A percentile compares a stretch with the other conserved stretches of the same genome.
phyloP scores from a whole-genome alignment of 2,888 invertebrate genomes.

The Drosophila anomelani region DNA sequence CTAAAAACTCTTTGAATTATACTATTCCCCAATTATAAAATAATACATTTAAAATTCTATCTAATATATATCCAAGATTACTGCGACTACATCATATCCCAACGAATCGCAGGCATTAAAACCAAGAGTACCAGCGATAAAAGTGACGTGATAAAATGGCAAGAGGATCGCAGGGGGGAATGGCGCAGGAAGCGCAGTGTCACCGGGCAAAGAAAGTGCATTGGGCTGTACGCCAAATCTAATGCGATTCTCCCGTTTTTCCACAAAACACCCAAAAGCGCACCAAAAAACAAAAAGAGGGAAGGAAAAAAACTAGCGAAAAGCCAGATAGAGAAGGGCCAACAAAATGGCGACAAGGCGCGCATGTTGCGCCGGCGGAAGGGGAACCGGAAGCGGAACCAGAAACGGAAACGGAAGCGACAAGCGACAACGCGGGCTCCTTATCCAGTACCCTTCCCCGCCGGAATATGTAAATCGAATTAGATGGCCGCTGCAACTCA shows the following conservation, averaged over 20 bases:
- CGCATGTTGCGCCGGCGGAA: slow-evolving; percentile 73
- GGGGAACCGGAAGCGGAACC: slow-evolving; percentile 43
- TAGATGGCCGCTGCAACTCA: slow-evolving; percentile 65
- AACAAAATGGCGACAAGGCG: slow-evolving; percentile 69
- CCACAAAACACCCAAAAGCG: slow-evolving; percentile 52
- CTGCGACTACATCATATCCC: not conserved
- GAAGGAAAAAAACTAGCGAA: slow-evolving; percentile 18
- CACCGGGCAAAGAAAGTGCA: slow-evolving; percentile 76
- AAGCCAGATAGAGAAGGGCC: slow-evolving; percentile 40
- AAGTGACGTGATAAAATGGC: slow-evolving; percentile 51
- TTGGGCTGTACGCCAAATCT: slow-evolving; percentile 84
- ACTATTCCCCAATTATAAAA: too few species aligned
- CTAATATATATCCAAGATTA: too few species aligned
- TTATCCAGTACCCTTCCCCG: not conserved
- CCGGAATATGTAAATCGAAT: slow-evolving; percentile 73
- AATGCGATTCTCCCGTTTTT: slow-evolving; percentile 82
- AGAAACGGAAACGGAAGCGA: slow-evolving; percentile 60
- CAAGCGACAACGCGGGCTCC: slow-evolving; percentile 63
- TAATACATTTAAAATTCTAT: not conserved
- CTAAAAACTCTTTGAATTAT: not conserved
- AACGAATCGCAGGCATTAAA: not conserved
- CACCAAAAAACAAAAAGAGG: slow-evolving; percentile 32
- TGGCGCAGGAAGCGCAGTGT: slow-evolving; percentile 43
- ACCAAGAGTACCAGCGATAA: slow-evolving; percentile 29
- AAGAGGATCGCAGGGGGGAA: slow-evolving; percentile 14